Conservation (phyloP, 2,797 vertebrate genomes). For the Lacerta viridis region DNA sequence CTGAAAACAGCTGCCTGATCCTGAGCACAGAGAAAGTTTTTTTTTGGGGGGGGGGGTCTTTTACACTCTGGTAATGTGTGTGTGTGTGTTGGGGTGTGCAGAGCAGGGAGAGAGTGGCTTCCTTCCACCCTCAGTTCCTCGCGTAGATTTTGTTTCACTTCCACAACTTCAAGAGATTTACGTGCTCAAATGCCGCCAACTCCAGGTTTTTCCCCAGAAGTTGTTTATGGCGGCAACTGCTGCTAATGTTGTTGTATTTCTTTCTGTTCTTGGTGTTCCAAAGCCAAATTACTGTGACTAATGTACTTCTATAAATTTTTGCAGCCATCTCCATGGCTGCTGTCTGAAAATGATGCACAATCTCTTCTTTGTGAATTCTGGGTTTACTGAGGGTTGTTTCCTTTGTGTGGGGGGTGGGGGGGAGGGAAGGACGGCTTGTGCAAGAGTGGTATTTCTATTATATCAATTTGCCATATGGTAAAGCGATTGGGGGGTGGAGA, state of each 20-base stretch:
- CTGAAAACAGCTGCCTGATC: not conserved
- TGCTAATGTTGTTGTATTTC: slow-evolving; percentile 48
- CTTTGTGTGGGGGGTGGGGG: too few species aligned
- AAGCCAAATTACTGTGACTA: slow-evolving; percentile 57
- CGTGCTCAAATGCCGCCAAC: slow-evolving; percentile 33
- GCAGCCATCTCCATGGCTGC: slow-evolving; percentile 13
- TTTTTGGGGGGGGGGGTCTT: not conserved
- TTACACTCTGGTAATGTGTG: too few species aligned
- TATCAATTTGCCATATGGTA: not conserved
- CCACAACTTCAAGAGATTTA: not conserved
- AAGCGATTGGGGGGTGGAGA: not conserved
- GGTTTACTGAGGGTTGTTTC: not conserved
- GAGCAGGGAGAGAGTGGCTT: accelerated
- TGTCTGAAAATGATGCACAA: slow-evolving; percentile 6
- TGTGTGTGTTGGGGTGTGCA: not conserved
- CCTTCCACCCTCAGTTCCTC: not conserved
- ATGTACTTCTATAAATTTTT: slow-evolving; percentile 26
- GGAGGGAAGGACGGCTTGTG: not conserved
- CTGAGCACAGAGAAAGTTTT: too few species aligned
- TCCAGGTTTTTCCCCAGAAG: slow-evolving; percentile 33
- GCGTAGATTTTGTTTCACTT: not conserved
- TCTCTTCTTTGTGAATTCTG: slow-evolving; percentile 30
- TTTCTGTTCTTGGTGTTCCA: slow-evolving; percentile 58
- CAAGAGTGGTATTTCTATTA: slow-evolving; percentile 5
- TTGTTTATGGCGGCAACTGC: slow-evolving; percentile 44